Evolutionary conservation across 1,140 invertebrate species (phyloP), one percentile per base, ranked within the genome.

Genomic region (Bicyclus anynana): DNA sequence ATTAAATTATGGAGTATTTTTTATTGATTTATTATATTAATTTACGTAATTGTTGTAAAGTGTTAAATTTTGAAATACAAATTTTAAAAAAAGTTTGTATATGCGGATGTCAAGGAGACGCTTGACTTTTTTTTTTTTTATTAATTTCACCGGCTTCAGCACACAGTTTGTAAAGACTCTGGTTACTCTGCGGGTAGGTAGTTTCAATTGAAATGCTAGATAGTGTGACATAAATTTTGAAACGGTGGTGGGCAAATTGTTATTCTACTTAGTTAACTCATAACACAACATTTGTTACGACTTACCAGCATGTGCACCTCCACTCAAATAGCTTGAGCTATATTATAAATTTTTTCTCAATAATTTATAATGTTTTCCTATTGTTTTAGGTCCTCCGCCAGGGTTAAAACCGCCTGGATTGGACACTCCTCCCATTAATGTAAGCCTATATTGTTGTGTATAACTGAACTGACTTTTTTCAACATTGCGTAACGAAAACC

Each of bases 341-440:
- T 38, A 5, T 1, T 38, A 14, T 38, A 0, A 10, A 16, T 16
- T 38, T 35, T 3, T 38, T 38, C 2, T 17, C 37, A 33, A 33
- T 33, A 33, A 33, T 14, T 38, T 14, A 16, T 9, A 38, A 38
- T 38, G 12, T 38, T 1, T 44, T 44, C 13, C 18, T 44, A 44
- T 44, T 44, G 40, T 44, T 44, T 21, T 44, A 70, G 67, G 64
- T 7, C 65, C 61, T 20, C 59, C 64, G 12, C 58, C 50, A 9
- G 59, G 49, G 6, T 9, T 69, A 7, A 72, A 72, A 37, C 69
- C 61, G n/a, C 59, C 62, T 20, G 67, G 62, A 21, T 40, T 69
- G 9, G 70, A 72, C 6, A 53, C 50, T 9, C 59, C 64, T 14
- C 59, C 59, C 20, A 49, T 55, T 20, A 57, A 49, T 50, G 58